Evolutionary conservation across 1,140 invertebrate genomes (phyloP), one percentile per base, ranked within the genome.

Genomic region (Lordiphosa collinella): DNA sequence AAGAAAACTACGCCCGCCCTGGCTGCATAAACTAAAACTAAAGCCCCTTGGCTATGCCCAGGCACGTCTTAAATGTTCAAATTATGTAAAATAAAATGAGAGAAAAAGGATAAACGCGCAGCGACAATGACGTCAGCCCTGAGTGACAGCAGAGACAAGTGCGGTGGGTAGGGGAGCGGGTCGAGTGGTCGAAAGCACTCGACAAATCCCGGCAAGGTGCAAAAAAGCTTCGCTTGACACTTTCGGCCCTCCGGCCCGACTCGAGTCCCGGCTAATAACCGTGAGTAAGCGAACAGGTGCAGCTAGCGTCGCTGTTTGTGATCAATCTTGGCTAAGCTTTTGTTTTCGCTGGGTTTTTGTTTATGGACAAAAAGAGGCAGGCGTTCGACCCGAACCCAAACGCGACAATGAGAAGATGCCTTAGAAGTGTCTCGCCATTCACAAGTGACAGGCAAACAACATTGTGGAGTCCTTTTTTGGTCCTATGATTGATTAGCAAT

Each of bases 81-180:
- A 84, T 84, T 84, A 84, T 84, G 78, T 84, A 78, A 84, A 84
- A 84, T 84, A 85, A 85, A 84, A 73, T 80, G 76, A 71, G 66
- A 67, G 71, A 49, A 49, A 18, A 49, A 71, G 58, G 58, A 68
- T 47, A 68, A 72, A 59, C 50, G 40, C 9, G 32, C 47, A 9
- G 18, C 55, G 47, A 57, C 61, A 68, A 73, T 82, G 78, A 84
- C 76, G 76, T 82, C 79, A 82, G 78, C 76, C 44, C 49, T 82
- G 76, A 82, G 43, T 82, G 76, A 80, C 64, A 41, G 58, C 36
- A 69, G 63, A 50, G 62, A 66, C 63, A 66, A 66, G 61, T 13
- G 60, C 32, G 29, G 36, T 47, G 31, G 44, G 51, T n/a, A 12
- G 13, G 4, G 25, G 11, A 8, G 13, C 9, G 6, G 10, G 6